Evolutionary conservation across 2,797 vertebrate species (phyloP).

Genomic region (Prunella strophiata): DNA sequence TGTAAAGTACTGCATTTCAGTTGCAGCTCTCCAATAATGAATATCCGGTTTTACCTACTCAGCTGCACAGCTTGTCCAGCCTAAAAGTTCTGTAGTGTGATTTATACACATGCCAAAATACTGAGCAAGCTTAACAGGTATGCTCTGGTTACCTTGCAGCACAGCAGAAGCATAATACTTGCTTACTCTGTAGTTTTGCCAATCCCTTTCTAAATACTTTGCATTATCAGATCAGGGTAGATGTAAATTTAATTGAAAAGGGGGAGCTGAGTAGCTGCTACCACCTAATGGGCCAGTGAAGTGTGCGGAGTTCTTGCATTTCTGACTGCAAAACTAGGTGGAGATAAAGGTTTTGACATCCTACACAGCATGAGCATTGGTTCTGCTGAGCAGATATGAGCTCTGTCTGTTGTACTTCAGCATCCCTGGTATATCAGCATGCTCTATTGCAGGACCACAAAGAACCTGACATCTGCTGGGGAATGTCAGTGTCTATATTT

Average conservation of each 20-base stretch:
- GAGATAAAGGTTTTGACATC: background rate
- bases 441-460: background rate
- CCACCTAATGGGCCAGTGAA: background rate
- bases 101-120: background rate
- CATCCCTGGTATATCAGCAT: background rate
- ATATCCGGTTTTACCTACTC: background rate
- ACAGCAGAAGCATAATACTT: background rate
- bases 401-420: background rate
- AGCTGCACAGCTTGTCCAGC: background rate
- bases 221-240: background rate
- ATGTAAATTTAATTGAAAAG: background rate
- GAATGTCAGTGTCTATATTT: background rate
- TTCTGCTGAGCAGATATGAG: background rate
- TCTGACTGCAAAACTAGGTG: background rate
- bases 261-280: background rate
- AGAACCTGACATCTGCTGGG: background rate
- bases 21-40: background rate
- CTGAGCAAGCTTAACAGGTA: background rate
- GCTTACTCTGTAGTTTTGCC: background rate
- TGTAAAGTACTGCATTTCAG: background rate
- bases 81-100: background rate
- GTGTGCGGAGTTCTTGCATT: background rate
- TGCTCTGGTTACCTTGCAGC: background rate
- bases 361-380: rapidly evolving
- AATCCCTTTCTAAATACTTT: background rate